A percentile compares a stretch with the other conserved stretches of the same genome.
phyloP scores from a whole-genome alignment of 2,888 invertebrate genomes.

The Alcis repandata region DNA sequence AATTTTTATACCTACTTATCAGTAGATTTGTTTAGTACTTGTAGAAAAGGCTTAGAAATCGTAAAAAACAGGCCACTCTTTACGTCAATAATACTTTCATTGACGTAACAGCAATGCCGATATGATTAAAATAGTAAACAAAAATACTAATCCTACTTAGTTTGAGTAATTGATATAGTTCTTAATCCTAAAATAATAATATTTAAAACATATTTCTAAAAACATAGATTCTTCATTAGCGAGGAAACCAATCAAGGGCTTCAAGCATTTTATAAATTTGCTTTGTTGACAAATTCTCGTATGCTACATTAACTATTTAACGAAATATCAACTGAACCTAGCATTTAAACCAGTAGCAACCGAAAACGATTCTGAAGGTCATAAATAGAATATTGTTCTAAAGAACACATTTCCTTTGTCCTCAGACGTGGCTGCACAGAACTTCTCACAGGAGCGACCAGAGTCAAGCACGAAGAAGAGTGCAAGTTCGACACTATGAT shows the following conservation, averaged over 20 bases:
- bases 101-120: neutral
- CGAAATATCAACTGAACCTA: too few species aligned
- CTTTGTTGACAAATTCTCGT: too few species aligned
- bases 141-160: neutral
- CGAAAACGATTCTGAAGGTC: neutral
- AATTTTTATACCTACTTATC: neutral
- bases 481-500: conserved; percentile 81
- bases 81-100: conserved; percentile 1
- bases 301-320: too few species aligned
- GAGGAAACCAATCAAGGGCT: too few species aligned
- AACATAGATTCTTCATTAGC: too few species aligned
- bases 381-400: neutral
- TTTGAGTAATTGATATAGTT: neutral
- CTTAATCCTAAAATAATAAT: too few species aligned
- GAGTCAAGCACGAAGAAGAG: conserved; percentile 79
- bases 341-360: neutral
- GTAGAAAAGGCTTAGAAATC: neutral
- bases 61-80: neutral
- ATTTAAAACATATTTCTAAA: too few species aligned
- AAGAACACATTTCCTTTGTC: conserved; percentile 50
- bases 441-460: conserved; percentile 71
- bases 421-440: conserved; percentile 82
- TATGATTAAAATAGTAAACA: neutral
- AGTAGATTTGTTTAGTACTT: neutral
- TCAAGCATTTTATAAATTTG: too few species aligned